Base-by-base conservation (phyloP, 2,888 invertebrate species). In the Latrodectus hesperus region DNA sequence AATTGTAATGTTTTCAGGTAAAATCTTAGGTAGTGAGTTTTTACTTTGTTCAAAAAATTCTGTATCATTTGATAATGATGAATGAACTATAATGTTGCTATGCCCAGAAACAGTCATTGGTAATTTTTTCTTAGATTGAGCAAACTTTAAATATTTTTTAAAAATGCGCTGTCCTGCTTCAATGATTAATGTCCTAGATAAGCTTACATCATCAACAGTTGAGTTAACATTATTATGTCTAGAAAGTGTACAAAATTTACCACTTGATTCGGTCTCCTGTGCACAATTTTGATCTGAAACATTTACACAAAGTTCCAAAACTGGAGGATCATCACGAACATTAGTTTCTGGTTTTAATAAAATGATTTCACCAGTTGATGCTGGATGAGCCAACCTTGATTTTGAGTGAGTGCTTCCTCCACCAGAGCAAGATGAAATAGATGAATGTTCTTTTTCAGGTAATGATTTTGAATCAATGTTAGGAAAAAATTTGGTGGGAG, bases 61-160 rank as follows among this genome's bases (percentile, higher is more conserved):
- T 38, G 1, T 38, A 38, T 38, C 6, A 38, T 4, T 38, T 38
- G 38, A 38, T 1, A 38, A 38, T 38, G 38, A 38, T 38, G 38
- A 38, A 38, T 38, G 22, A 17, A 9, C 8, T 17, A 14, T 9
- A 68, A 12, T 14, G 10, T 68, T 22, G 22, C 22, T 68, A 11
- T 68, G 10, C 26, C 1, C 22, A 22, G 22, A 9, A 22, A 26
- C 38, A 26, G 38, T 68, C 68, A 17, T 26, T 17, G 68, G 68
- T 68, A 22, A 14, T 22, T 38, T 38, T 38, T 38, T 68, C 68
- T 22, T 14, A 68, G 38, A 22, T 22, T 49, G 75, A 14, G 68
- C 14, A 64, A 65, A 53, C 60, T 64, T 83, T 60, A 76, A 75
- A 75, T 83, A 83, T 16, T 75, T 83, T 16, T 76, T 83, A 17